These are phyloP conservation scores for Plutella xylostella DNA, from an alignment of 2,888 invertebrate species.

Conservation along the genomic window DNA sequence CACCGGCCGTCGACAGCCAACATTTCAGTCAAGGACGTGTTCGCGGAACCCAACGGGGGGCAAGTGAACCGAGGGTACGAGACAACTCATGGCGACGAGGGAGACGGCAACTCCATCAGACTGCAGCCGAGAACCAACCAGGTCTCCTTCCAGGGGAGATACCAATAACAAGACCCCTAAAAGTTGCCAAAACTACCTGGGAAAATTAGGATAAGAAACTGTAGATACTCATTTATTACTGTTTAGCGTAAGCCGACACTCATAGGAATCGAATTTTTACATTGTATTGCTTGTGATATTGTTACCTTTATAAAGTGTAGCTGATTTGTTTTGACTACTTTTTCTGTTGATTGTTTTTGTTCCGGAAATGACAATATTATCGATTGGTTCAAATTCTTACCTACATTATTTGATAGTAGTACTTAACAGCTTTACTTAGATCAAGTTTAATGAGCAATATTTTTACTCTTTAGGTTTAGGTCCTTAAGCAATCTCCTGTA, in stretches of 20 bases:
- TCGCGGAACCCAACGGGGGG: slow-evolving; percentile 77
- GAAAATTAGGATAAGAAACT: slow-evolving; percentile 16
- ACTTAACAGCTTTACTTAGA: too few relatives aligned
- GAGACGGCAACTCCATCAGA: slow-evolving; percentile 79
- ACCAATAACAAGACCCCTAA: slow-evolving; percentile 26
- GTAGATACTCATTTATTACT: slow-evolving; percentile 39
- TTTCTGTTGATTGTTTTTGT: too few relatives aligned
- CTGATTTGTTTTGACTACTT: too few relatives aligned
- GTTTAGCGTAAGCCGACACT: not conserved
- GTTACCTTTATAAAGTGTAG: slow-evolving; percentile 24
- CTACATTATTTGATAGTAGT: too few relatives aligned
- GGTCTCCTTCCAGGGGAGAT: slow-evolving; percentile 70
- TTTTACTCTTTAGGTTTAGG: too few relatives aligned
- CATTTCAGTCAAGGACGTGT: slow-evolving; percentile 85
- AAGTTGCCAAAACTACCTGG: slow-evolving; percentile 39
- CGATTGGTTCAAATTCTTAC: too few relatives aligned
- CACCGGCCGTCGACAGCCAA: slow-evolving; percentile 82
- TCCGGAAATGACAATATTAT: too few relatives aligned
- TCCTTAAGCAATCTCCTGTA: too few relatives aligned
- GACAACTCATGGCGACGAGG: slow-evolving; percentile 72
- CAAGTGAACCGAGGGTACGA: slow-evolving; percentile 85
- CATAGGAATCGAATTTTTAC: not conserved
- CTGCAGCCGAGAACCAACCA: slow-evolving; percentile 75
- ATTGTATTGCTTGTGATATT: slow-evolving; percentile 49
- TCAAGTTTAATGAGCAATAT: too few relatives aligned